Base-by-base conservation (phyloP, 1,140 invertebrate species). In the Meloidogyne exigua region DNA sequence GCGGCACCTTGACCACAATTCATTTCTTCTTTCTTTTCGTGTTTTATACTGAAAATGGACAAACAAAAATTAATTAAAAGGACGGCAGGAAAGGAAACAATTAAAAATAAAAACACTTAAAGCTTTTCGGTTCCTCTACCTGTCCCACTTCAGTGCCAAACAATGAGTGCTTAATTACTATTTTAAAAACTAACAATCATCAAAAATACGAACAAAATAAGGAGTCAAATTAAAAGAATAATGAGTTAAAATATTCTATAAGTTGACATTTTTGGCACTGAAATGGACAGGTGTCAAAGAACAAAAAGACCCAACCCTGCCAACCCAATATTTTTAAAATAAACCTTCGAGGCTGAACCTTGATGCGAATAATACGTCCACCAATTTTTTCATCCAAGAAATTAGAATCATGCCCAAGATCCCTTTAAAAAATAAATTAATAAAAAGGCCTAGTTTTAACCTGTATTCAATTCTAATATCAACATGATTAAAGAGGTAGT, bases 401-500 rank as follows among this genome's bases (percentile, higher is more conserved):
- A 92, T 62, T 91, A 89, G 74, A 89, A 90, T 68, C 93, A 92
- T 94, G 93, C 95, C 42, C 95, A 80, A 93, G 87, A 44, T 76
- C 63, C 15, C 72, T 73, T 11, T 13, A 63, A 25, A 66, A 21
- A 28, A 63, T 15, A 12, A 13, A 93, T 36, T 12, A 44, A 9
- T 9, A 26, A 21, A 64, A 77, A 39, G 76, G 87, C 93, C 88
- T 92, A 94, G 87, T 3, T 21, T n/a, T 28, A 71, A 71, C 72
- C 98, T 94, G 89, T 97, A 99, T 15, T 92, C 93, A 64, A 99
- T 93, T 69, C 90, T 91, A 75, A 99, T 90, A 88, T 98, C 94
- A 13, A 98, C 93, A 89, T 99, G 96, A 89, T 99, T 99, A 88
- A 95, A 97, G 23, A 97, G 88, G 88, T 95, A 98, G 87, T 93